Evolutionary conservation across 2,888 invertebrate genomes (phyloP).

Genomic region (Omphaloscelis lunosa): DNA sequence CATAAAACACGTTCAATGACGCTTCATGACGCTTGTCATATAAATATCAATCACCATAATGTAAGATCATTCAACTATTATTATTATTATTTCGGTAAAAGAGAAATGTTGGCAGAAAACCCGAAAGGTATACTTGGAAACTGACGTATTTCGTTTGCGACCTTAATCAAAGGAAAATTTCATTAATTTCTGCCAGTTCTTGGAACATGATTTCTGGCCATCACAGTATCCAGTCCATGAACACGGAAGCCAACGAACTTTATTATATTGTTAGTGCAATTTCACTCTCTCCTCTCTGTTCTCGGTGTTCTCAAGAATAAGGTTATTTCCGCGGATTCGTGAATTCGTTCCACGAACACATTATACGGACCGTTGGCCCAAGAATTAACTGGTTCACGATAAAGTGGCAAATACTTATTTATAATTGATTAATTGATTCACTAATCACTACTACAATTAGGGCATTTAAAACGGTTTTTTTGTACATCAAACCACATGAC

Average conservation of each 20-base stretch:
- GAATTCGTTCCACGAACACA: conserved; percentile 73
- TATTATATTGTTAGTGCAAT: conserved; percentile 47
- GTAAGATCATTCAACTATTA: conserved; percentile 50
- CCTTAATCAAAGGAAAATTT: conserved; percentile 36
- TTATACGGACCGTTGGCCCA: conserved; percentile 69
- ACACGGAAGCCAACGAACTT: conserved; percentile 68
- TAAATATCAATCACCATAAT: conserved; percentile 11
- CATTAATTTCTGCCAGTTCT: conserved; percentile 45
- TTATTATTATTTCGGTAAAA: conserved; percentile 32
- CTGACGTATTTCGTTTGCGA: conserved; percentile 26
- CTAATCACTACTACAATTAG: conserved; percentile 21
- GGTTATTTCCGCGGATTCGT: conserved; percentile 76
- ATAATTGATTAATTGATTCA: conserved; percentile 35
- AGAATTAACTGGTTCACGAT: conserved; percentile 28
- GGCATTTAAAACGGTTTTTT: conserved; percentile 1
- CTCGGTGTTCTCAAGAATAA: conserved; percentile 60
- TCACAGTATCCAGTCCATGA: conserved; percentile 61
- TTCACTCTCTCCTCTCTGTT: conserved; percentile 37
- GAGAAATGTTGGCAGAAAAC: conserved; percentile 45
- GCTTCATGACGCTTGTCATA: conserved; percentile 21
- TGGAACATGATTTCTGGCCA: conserved; percentile 50
- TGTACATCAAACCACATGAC: not conserved
- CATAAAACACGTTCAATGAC: conserved; percentile 27
- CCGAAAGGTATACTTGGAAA: conserved; percentile 41
- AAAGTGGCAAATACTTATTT: conserved; percentile 30